These are phyloP conservation scores for Propithecus coquereli DNA, from an alignment of 2,113 vertebrate genomes.

Conservation along the genomic window DNA sequence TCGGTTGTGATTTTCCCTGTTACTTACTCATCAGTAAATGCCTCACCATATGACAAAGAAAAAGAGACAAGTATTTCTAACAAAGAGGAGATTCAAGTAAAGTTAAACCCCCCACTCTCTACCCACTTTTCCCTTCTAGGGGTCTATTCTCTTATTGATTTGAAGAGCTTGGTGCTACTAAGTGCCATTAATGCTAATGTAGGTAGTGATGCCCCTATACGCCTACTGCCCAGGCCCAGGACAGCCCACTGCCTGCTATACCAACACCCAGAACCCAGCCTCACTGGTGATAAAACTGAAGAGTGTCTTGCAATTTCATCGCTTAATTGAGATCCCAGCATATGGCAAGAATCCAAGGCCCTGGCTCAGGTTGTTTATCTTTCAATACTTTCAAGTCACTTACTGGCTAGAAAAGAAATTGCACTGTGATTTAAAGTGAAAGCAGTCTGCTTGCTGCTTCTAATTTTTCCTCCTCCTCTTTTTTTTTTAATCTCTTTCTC, in stretches of 20 bases:
- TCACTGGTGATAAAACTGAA: conserved; percentile 73
- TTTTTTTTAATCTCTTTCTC: conserved; percentile 40
- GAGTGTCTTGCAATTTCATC: conserved; percentile 79
- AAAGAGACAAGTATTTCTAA: conserved; percentile 46
- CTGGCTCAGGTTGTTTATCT: conserved; percentile 81
- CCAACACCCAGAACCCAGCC: conserved; percentile 74
- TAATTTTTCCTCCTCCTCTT: conserved; percentile 38
- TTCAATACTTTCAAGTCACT: conserved; percentile 79
- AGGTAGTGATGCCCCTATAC: conserved; percentile 22
- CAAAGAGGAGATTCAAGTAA: conserved; percentile 61
- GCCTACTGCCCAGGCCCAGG: neutral
- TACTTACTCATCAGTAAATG: conserved; percentile 62
- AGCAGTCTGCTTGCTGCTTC: conserved; percentile 58
- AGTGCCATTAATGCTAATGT: conserved; percentile 42
- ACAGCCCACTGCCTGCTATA: conserved; percentile 68
- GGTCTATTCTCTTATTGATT: conserved; percentile 36
- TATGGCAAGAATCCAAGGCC: conserved; percentile 80
- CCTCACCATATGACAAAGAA: conserved; percentile 33
- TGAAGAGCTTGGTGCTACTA: conserved; percentile 38
- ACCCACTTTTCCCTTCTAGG: conserved; percentile 49
- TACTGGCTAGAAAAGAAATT: conserved; percentile 77
- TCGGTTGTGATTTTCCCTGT: conserved; percentile 43
- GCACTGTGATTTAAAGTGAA: conserved; percentile 77
- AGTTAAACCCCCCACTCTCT: conserved; percentile 20
- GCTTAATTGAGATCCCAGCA: conserved; percentile 81